A percentile compares a stretch with the other conserved stretches of the same genome.
Evolutionary conservation across 2,113 vertebrate species (phyloP).

Genomic region (Enhydra lutris): DNA sequence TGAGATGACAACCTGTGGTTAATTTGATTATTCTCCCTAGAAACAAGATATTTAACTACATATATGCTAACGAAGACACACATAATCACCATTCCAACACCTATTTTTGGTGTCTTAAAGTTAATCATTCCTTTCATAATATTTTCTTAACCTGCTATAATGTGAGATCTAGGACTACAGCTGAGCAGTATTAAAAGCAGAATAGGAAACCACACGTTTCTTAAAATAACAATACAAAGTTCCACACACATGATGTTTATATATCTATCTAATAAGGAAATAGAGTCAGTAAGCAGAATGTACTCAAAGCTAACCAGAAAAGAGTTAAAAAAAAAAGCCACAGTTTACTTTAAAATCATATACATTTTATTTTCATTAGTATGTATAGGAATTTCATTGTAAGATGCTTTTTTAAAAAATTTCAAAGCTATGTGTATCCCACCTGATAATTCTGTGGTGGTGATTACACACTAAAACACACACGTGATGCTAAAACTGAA

Average conservation of each 20-base stretch:
- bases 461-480: background rate
- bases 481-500: background rate
- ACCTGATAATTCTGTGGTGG: background rate
- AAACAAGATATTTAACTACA: background rate
- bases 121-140: background rate
- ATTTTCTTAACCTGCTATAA: background rate
- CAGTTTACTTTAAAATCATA: constrained; percentile 32
- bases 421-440: background rate
- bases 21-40: background rate
- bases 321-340: background rate
- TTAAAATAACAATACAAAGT: constrained; percentile 71
- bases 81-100: background rate
- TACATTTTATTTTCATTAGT: constrained; percentile 22
- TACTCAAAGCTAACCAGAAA: constrained; percentile 58
- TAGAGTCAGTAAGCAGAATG: constrained; percentile 52
- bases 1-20: background rate
- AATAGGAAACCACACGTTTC: constrained; percentile 66
- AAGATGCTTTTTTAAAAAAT: background rate
- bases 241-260: background rate
- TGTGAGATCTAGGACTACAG: constrained; percentile 51
- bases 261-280: constrained; percentile 63
- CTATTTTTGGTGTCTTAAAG: background rate
- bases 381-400: background rate
- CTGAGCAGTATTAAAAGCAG: constrained; percentile 63
- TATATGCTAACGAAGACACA: background rate